Base-by-base conservation (phyloP, 2,797 vertebrate genomes). In the Leptoclinus maculatus region DNA sequence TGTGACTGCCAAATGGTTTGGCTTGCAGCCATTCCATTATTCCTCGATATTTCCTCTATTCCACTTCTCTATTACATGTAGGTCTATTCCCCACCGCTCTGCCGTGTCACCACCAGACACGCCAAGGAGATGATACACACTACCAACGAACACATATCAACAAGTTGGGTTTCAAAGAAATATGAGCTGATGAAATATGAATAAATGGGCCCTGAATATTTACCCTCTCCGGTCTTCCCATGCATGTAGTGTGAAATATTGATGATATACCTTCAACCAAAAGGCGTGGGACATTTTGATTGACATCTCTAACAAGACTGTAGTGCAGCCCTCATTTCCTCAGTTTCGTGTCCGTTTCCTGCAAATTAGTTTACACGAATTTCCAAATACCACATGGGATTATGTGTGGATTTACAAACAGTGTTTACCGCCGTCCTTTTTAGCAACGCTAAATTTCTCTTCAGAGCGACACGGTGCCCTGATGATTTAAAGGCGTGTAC, bases 1-100 rank as follows among this genome's bases (percentile, higher is more conserved):
- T 85, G 68, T 49, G 84, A 38, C 80, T 58, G 54, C 81, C 77
- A 76, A 81, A 82, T 39, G 49, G 19, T 53, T 83, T 79, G 80
- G 66, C 80, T 78, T 32, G 0, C 38, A 80, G 81, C 71, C 69
- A 64, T 73, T 47, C 34, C 71, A 67, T 78, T 68, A 53, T 57
- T 66, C 63, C 34, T 23, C n/a, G 7, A 23, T 14, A 38, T 23
- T 32, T 32, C 38, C 13, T 70, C 62, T 56, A 62, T 39, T 82
- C 60, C 65, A 65, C 62, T 76, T 77, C 39, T 62, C 51, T n/a
- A 39, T 66, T 70, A 56, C 54, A 66, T 51, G 29, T 47, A 63
- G 25, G 53, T 56, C 62, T 66, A 41, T 54, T 74, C 63, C 66
- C 62, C 21, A 0, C 39, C 32, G 43, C 49, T 73, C n/a, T 19